Percentiles rank a stretch among this genome's conserved stretches.
phyloP scores from a whole-genome alignment of 2,888 invertebrate genomes.

The Zaprionus bogoriensis region DNA sequence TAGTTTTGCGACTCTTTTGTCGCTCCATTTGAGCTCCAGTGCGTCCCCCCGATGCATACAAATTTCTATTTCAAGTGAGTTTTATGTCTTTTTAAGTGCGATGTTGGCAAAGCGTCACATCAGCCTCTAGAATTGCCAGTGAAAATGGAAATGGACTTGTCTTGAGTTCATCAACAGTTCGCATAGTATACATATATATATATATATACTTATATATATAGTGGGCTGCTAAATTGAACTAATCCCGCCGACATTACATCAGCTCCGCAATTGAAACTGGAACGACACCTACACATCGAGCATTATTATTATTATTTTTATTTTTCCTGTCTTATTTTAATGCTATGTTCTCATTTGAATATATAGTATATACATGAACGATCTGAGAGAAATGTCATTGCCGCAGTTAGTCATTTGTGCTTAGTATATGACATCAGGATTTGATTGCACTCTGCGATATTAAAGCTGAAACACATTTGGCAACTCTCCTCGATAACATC shows the following conservation, averaged over 20 bases:
- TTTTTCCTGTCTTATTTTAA: not conserved
- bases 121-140: slow-evolving; percentile 12
- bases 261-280: slow-evolving; percentile 5
- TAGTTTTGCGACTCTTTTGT: slow-evolving; percentile 1
- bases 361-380: not conserved
- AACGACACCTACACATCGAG: slow-evolving; percentile 15
- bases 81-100: slow-evolving; percentile 67
- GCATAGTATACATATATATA: too few relatives aligned
- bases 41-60: slow-evolving; percentile 42
- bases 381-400: not conserved
- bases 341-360: not conserved
- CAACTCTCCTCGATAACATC: slow-evolving; percentile 2
- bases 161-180: not conserved
- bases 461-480: slow-evolving; percentile 3
- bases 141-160: not conserved
- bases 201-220: too few relatives aligned
- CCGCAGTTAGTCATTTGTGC: not conserved
- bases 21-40: not conserved
- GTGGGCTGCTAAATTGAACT: slow-evolving; percentile 10
- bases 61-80: slow-evolving; percentile 53
- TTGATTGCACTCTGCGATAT: not conserved
- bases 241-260: slow-evolving; percentile 16
- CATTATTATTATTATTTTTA: not conserved
- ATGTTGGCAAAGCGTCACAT: slow-evolving; percentile 52
- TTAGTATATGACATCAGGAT: not conserved